Evolutionary conservation across 37 sponge, comb jelly and placozoan genomes (phyloP), one percentile per base, ranked within the genome.

Genomic region (Aplysina aerophoba): DNA sequence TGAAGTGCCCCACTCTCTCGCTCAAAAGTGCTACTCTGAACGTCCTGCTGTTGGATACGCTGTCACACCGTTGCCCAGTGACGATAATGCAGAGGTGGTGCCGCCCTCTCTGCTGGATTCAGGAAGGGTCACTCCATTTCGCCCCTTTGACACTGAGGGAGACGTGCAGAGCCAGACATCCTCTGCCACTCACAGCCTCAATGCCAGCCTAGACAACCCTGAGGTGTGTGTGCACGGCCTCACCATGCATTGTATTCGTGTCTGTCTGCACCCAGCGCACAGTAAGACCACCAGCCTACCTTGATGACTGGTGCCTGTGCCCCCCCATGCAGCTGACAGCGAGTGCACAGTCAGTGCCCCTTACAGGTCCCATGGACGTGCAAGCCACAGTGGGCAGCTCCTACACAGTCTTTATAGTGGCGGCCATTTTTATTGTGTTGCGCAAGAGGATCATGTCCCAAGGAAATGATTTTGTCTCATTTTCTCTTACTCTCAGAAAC

Each of bases 401-500:
- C 37, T 93, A 81, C 75, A 65, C 91, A 13, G 83, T 93, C 33
- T 93, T 93, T 55, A 62, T 93, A 39, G 90, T 90, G 35, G 72
- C 90, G 11, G 41, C 91, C 0, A 88, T 90, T 35, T 28, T 93
- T 50, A 56, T 90, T 20, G 79, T 74, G 33, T 61, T 87, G 61
- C 73, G 94, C 1, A 16, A 33, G 1, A 44, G 33, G 71, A 87
- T 93, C 31, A 56, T 93, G 53, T 60, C 33, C 25, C 35, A 41
- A 25, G 31, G 24, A 14, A 24, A 64, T 11, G 94, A 93, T 77
- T 93, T 93, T 57, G 86, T 90, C 50, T 77, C 65, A 1, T 60
- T 93, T 28, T 93, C 94, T 56, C 54, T 82, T 22, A 54, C 90
- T 15, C 88, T 93, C 24, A 90, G 87, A 21, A 14, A 77, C 0